phyloP scores from a whole-genome alignment of 2,113 vertebrate species.

The Leucoraja erinaceus region DNA sequence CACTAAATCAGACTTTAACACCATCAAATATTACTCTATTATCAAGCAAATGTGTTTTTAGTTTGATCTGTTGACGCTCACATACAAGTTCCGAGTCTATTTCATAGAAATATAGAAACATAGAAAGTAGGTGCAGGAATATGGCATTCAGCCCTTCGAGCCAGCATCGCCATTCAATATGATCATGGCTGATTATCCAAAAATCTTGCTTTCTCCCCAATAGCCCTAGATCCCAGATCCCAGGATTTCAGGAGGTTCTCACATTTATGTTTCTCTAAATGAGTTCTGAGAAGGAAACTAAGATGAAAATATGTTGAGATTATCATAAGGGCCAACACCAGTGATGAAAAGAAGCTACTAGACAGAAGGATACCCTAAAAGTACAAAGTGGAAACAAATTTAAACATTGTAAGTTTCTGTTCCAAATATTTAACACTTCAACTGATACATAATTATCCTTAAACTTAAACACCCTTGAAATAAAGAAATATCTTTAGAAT shows the following conservation, averaged over 20 bases:
- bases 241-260: too few relatives aligned
- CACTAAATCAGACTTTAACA: not conserved
- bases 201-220: too few relatives aligned
- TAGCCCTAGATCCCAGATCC: too few relatives aligned
- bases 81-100: not conserved
- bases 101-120: too few relatives aligned
- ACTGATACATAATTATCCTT: too few relatives aligned
- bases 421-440: too few relatives aligned
- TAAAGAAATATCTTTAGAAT: too few relatives aligned
- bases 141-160: too few relatives aligned
- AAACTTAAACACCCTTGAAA: too few relatives aligned
- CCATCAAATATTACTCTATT: not conserved
- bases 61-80: not conserved
- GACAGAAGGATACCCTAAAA: not conserved
- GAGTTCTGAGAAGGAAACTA: not conserved
- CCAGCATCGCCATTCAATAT: too few relatives aligned
- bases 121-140: too few relatives aligned
- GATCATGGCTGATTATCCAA: too few relatives aligned
- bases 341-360: not conserved
- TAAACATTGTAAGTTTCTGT: not conserved
- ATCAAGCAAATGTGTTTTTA: not conserved
- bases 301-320: not conserved
- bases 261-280: not conserved
- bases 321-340: not conserved
- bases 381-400: not conserved